A percentile compares a stretch with the other conserved stretches of the same genome.
Evolutionary conservation across 2,888 invertebrate species (phyloP).

Genomic region (Fissipunctia ypsillon): DNA sequence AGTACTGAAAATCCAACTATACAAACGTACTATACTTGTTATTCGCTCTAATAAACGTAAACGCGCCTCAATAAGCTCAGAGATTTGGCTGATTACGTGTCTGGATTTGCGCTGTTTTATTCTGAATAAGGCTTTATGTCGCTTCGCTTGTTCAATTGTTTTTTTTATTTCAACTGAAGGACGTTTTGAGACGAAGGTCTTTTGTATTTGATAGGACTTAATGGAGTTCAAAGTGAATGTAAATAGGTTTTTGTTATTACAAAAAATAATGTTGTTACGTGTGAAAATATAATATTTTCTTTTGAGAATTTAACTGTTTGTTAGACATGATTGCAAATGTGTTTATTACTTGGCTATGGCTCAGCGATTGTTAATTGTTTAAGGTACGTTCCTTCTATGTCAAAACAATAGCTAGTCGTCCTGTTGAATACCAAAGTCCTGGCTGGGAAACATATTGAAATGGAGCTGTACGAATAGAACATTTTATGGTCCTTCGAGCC

Average conservation of each 20-base stretch:
- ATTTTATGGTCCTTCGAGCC: not conserved
- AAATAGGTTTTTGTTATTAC: not conserved
- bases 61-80: constrained; percentile 27
- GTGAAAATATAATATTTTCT: not conserved
- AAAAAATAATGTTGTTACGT: not conserved
- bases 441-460: not conserved
- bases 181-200: constrained; percentile 20
- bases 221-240: constrained; percentile 3
- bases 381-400: not conserved
- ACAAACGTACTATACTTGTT: constrained; percentile 3
- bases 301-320: constrained; percentile 9
- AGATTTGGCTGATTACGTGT: constrained; percentile 58
- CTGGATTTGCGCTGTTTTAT: constrained; percentile 41
- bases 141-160: constrained; percentile 36
- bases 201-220: constrained; percentile 4
- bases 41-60: constrained; percentile 23
- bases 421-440: too few species aligned
- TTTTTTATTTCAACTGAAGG: constrained; percentile 32
- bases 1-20: not conserved
- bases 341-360: not conserved
- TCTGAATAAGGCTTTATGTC: constrained; percentile 29
- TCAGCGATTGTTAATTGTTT: not conserved
- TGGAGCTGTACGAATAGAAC: not conserved
- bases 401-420: not conserved
- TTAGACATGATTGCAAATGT: not conserved